phyloP scores from a whole-genome alignment of 2,113 vertebrate genomes.

The Varanus salvator region DNA sequence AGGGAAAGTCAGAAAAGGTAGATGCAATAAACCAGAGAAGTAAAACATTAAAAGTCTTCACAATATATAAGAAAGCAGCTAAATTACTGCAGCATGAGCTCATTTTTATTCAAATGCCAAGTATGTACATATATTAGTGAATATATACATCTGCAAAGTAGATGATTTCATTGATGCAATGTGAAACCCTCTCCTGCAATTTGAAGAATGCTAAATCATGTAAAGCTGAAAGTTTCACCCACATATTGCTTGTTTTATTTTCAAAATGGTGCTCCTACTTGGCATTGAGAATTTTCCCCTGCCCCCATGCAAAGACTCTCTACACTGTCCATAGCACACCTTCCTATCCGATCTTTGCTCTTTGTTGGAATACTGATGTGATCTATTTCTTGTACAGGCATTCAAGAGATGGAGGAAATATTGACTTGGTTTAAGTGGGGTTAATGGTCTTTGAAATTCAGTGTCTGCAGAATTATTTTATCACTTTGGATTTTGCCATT shows the following conservation, averaged over 20 bases:
- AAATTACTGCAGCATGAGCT: not conserved
- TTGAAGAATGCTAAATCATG: not conserved
- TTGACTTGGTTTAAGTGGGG: not conserved
- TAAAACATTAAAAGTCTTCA: not conserved
- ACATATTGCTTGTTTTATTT: not conserved
- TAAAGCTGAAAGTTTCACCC: not conserved
- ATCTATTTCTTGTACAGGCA: not conserved
- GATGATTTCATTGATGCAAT: not conserved
- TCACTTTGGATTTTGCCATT: too few species aligned
- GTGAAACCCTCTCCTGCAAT: not conserved
- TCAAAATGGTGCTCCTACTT: not conserved
- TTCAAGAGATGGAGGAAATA: not conserved
- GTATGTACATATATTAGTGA: not conserved
- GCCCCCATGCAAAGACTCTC: not conserved
- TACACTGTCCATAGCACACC: not conserved
- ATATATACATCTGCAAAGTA: not conserved
- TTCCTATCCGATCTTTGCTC: not conserved
- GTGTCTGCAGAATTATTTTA: not conserved
- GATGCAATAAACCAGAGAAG: not conserved
- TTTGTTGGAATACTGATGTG: not conserved
- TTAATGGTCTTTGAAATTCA: not conserved
- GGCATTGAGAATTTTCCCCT: too few species aligned
- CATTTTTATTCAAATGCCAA: not conserved
- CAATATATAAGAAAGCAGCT: not conserved
- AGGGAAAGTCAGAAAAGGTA: not conserved